These are phyloP conservation scores for Linnaemya vulpina DNA, from an alignment of 2,888 invertebrate genomes.

Conservation along the genomic window DNA sequence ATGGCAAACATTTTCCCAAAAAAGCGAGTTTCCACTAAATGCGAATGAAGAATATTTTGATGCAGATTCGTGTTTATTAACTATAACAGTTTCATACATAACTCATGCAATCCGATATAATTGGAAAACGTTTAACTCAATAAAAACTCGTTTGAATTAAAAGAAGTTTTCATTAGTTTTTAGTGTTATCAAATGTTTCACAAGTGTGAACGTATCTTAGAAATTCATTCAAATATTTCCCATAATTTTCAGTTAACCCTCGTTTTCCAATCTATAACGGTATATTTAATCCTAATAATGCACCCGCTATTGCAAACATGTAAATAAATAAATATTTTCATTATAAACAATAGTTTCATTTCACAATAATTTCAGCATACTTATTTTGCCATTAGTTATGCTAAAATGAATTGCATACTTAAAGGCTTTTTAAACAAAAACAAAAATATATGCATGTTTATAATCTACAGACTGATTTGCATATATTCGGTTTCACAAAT, in stretches of 20 bases:
- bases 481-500: constrained; percentile 44
- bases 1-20: too few species aligned
- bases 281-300: neutral
- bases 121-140: too few species aligned
- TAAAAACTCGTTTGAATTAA: too few species aligned
- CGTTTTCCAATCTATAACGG: neutral
- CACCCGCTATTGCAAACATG: neutral
- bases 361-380: constrained; percentile 39
- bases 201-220: too few species aligned
- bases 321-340: constrained; percentile 8
- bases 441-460: neutral
- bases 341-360: constrained; percentile 11
- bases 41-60: too few species aligned
- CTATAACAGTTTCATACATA: too few species aligned
- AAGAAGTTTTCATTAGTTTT: too few species aligned
- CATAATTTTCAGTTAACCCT: neutral
- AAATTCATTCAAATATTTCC: too few species aligned
- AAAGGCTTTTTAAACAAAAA: constrained; percentile 37
- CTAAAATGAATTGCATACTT: constrained; percentile 46
- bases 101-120: too few species aligned
- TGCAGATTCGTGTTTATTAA: too few species aligned
- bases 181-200: too few species aligned
- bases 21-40: too few species aligned
- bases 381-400: constrained; percentile 30
- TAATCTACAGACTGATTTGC: constrained; percentile 47